A percentile compares a stretch with the other conserved stretches of the same genome.
Evolutionary conservation across 92 coral and sea anemone species (phyloP).

Genomic region (Pocillopora grandis): DNA sequence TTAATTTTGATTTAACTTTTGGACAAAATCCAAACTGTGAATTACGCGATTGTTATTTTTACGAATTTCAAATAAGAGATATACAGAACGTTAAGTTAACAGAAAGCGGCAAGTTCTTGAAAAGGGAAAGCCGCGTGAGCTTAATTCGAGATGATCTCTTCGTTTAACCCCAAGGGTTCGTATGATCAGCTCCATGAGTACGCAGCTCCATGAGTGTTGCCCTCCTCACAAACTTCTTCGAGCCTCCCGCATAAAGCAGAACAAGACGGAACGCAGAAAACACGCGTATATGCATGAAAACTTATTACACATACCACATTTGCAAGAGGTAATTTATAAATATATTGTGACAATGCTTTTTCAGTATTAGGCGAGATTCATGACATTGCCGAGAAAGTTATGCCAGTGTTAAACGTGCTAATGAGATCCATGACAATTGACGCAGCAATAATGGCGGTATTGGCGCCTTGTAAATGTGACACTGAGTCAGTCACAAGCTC

Average conservation of each 20-base stretch:
- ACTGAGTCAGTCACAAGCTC: conserved; percentile 17
- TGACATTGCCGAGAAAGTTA: not conserved
- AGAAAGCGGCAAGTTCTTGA: no score
- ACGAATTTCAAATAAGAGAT: no score
- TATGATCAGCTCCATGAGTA: no score
- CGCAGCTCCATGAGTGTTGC: no score
- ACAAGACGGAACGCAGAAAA: not conserved
- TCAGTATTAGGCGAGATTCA: not conserved
- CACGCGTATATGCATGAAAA: not conserved
- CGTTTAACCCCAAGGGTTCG: no score
- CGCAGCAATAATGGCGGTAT: conserved; percentile 13
- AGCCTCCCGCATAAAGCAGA: not conserved
- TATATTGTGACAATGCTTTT: not conserved
- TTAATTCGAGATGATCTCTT: no score
- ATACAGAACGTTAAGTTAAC: no score
- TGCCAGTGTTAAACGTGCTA: conserved; percentile 27
- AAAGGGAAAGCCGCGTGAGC: no score
- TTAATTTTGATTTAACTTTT: no score
- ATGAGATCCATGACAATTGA: conserved; percentile 23
- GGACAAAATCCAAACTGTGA: no score
- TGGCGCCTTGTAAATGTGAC: conserved; percentile 47
- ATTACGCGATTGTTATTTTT: no score
- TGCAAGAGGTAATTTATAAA: not conserved
- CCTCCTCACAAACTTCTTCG: no score
- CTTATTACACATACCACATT: not conserved